Evolutionary conservation across 2,113 vertebrate genomes (phyloP).

Genomic region (Vidua chalybeata): DNA sequence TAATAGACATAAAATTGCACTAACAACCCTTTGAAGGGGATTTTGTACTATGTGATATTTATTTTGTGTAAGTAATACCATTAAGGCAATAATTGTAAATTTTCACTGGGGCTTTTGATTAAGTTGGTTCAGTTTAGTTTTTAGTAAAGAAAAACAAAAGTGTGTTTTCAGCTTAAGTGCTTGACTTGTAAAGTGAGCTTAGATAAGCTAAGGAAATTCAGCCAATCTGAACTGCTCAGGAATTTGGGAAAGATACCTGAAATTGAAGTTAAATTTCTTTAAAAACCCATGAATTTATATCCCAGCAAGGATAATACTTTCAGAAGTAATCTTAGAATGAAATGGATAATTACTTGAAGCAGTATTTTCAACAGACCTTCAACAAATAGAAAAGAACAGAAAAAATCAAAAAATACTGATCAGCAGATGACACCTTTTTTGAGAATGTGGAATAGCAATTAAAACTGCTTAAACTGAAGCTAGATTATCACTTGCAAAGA

Average conservation of each 20-base stretch:
- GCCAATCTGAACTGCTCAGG: background rate
- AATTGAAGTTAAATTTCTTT: background rate
- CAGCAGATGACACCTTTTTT: background rate
- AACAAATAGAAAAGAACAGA: background rate
- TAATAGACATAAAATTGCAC: background rate
- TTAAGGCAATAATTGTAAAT: background rate
- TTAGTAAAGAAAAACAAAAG: background rate
- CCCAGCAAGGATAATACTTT: background rate
- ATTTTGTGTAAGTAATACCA: background rate
- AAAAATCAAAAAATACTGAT: background rate
- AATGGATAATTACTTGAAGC: background rate
- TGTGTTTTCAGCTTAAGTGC: background rate
- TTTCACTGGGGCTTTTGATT: background rate
- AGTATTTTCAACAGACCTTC: background rate
- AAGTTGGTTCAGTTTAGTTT: background rate
- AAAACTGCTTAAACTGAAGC: background rate
- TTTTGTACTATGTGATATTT: background rate
- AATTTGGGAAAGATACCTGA: background rate
- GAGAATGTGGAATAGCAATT: background rate
- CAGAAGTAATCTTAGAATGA: background rate
- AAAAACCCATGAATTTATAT: background rate
- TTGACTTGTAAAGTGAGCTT: background rate
- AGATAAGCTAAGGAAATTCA: background rate
- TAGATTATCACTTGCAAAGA: background rate
- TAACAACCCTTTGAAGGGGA: background rate